Base-by-base conservation (phyloP, 2,888 invertebrate genomes). In the Allolobophora icterica region DNA sequence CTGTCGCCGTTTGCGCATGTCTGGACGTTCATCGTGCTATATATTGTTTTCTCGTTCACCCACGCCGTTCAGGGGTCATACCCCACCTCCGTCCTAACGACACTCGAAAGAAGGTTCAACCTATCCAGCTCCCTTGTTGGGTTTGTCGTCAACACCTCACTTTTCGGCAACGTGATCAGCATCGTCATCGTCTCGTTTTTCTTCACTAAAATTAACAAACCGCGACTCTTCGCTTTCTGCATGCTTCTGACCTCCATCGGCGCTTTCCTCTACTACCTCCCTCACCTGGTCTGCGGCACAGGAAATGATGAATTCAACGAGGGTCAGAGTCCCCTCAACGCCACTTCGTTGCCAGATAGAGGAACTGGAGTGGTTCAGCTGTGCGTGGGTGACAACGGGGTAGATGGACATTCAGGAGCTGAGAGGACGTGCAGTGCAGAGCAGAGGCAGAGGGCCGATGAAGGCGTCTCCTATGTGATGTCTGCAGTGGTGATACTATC, bases 201-300 rank as follows among this genome's bases (percentile, higher is more conserved):
- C 89, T 42, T 89, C 34, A 35, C 89, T 21, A 35, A 71, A 24
- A 42, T n/a, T 13, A 84, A 91, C 92, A 52, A 33, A 89, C 90
- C 90, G 33, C 90, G 90, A 21, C 34, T 91, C n/a, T 91, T 92
- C 52, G 92, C 92, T n/a, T 35, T 52, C 35, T 83, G 91, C 24
- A 91, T 91, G 89, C 58, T 92, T 13, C 33, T 89, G 33, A 92
- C 92, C 40, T 89, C 89, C 13, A 17, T 92, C 17, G 93, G 93
- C 30, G 92, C 92, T 11, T 42, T 93, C 0, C 89, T 93, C 33
- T 96, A 97, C 92, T 96, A 97, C 93, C 93, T 97, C 87, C 97
- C 97, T 0, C 97, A 97, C 94, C 97, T 97, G 94, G 96, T 97
- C 89, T 96, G 94, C 89, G 52, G 52, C 15, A 45, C 71, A 0